Conservation (phyloP, 2,797 vertebrate genomes). For the Syngnathus rostellatus region DNA sequence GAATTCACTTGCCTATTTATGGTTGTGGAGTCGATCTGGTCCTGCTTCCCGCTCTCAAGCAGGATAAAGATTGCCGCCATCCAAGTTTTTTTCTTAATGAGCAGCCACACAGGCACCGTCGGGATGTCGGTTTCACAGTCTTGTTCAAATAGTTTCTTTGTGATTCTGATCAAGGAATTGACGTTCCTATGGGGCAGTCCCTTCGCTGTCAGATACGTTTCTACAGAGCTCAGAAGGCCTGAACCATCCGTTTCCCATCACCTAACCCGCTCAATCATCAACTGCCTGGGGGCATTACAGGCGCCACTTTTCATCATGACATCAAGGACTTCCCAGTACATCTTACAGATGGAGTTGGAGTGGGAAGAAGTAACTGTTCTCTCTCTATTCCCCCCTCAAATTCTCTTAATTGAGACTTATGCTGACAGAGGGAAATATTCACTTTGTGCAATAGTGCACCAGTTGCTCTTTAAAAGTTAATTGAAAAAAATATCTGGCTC, state of each 20-base stretch:
- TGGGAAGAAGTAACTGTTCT: slow-evolving; percentile 20
- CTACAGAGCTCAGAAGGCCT: slow-evolving; percentile 30
- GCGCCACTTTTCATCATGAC: slow-evolving; percentile 54
- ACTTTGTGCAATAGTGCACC: neutral
- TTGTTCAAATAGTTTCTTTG: slow-evolving; percentile 9
- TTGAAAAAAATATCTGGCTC: neutral
- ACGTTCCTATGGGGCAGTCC: slow-evolving; percentile 16
- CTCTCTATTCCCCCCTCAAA: slow-evolving; percentile 2
- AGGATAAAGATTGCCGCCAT: neutral
- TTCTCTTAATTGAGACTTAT: neutral
- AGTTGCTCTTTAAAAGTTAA: neutral
- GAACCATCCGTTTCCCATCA: slow-evolving; percentile 52
- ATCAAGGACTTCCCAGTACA: slow-evolving; percentile 49
- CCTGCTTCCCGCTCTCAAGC: neutral
- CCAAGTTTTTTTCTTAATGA: neutral
- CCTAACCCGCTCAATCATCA: slow-evolving; percentile 28
- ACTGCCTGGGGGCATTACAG: slow-evolving; percentile 34
- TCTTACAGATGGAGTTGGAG: slow-evolving; percentile 21
- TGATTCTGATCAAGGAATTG: slow-evolving; percentile 13
- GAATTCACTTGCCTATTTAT: neutral
- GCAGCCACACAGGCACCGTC: too few species aligned
- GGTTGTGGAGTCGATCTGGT: neutral
- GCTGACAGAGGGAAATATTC: neutral
- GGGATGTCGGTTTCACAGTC: neutral
- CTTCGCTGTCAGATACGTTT: slow-evolving; percentile 29